These are phyloP conservation scores for Smittia sp. DNA, from an alignment of 2,888 invertebrate genomes.

Conservation along the genomic window DNA sequence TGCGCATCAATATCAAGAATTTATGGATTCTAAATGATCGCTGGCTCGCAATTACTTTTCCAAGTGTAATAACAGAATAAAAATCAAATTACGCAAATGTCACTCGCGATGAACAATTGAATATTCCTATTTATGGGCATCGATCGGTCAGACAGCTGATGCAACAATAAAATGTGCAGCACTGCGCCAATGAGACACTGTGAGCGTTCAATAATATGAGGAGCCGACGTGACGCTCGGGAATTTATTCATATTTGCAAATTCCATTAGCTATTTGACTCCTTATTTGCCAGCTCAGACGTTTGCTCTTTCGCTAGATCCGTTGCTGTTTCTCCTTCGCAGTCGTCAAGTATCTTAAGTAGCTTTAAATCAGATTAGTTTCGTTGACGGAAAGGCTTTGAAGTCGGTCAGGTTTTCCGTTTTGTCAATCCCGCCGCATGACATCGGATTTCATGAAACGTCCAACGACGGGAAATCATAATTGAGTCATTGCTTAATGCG, in stretches of 20 bases:
- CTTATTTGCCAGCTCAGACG: not conserved
- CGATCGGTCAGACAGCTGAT: conserved; percentile 9
- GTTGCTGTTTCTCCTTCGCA: not conserved
- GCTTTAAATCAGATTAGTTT: not conserved
- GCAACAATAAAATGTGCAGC: conserved; percentile 4
- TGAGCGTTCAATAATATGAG: not conserved
- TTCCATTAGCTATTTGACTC: not conserved
- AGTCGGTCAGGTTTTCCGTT: conserved; percentile 5
- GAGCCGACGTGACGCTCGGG: not conserved
- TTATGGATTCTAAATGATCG: not conserved
- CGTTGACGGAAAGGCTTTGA: conserved; percentile 11
- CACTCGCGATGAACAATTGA: conserved; percentile 33
- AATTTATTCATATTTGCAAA: conserved; percentile 22
- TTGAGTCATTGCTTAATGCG: not conserved
- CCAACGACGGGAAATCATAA: conserved; percentile 16
- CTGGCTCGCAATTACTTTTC: not conserved
- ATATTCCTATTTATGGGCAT: conserved; percentile 33
- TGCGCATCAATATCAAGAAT: not conserved
- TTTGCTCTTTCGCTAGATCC: not conserved
- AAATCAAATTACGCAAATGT: conserved; percentile 40
- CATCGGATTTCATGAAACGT: not conserved
- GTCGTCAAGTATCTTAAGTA: not conserved
- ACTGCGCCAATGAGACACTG: not conserved
- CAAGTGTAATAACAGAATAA: conserved; percentile 15
- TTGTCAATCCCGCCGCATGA: not conserved